Percentiles rank a stretch among this genome's conserved stretches.
phyloP scores from a whole-genome alignment of 2,888 invertebrate species.

The Tillus elongatus region DNA sequence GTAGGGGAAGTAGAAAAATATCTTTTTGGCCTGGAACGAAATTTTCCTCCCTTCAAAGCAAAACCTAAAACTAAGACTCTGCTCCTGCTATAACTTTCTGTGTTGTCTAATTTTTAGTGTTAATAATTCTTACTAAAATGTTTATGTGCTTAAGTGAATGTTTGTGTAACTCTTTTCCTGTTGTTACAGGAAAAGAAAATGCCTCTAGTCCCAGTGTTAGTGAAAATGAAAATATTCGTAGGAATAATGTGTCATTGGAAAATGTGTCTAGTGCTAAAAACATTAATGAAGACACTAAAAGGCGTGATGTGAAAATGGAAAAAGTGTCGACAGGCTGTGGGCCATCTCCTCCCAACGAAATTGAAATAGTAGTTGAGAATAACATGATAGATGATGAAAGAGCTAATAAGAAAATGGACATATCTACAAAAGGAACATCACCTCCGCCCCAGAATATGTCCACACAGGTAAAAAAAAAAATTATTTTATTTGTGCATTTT shows the following conservation, averaged over 20 bases:
- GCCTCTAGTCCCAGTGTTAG: constrained; percentile 21
- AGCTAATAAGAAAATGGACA: constrained; percentile 20
- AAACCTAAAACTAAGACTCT: constrained; percentile 14
- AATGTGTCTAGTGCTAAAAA: constrained; percentile 19
- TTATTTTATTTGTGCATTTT: too few species aligned
- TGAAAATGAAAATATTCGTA: constrained; percentile 19
- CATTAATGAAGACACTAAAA: constrained; percentile 21
- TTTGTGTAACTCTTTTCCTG: constrained; percentile 26
- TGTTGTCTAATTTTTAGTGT: constrained; percentile 23
- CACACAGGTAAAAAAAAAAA: constrained; percentile 56
- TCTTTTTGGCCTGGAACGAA: constrained; percentile 67
- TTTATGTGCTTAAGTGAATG: constrained; percentile 21
- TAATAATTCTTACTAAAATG: constrained; percentile 19
- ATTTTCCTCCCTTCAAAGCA: constrained; percentile 37
- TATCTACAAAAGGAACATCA: constrained; percentile 66
- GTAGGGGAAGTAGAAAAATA: constrained; percentile 64
- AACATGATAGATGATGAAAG: constrained; percentile 4
- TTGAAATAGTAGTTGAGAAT: constrained; percentile 11
- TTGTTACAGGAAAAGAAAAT: constrained; percentile 34
- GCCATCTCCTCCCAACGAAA: constrained; percentile 48
- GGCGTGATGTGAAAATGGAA: constrained; percentile 21
- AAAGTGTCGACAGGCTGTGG: constrained; percentile 55
- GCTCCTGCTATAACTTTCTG: constrained; percentile 19
- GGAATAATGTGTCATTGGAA: constrained; percentile 19
- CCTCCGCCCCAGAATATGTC: constrained; percentile 81